These are phyloP conservation scores for Luffia ferchaultella DNA, from an alignment of 2,888 invertebrate genomes.

Conservation along the genomic window DNA sequence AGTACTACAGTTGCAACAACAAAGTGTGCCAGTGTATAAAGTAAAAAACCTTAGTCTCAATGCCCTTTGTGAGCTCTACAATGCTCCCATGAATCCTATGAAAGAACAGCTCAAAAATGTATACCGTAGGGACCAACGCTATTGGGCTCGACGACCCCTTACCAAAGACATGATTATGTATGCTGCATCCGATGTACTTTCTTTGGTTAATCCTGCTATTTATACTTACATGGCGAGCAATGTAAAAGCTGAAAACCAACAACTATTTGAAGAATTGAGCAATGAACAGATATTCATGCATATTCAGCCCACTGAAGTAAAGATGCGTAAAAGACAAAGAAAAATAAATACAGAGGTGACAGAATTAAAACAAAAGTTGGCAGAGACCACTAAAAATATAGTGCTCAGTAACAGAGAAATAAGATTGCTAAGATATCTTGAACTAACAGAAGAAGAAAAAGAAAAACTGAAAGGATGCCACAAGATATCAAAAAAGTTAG, in stretches of 20 bases:
- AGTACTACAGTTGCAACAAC: constrained; percentile 88
- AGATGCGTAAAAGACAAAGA: constrained; percentile 85
- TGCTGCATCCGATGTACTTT: constrained; percentile 88
- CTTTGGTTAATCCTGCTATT: constrained; percentile 85
- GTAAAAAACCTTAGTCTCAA: constrained; percentile 93
- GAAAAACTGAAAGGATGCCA: constrained; percentile 90
- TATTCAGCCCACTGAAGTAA: constrained; percentile 86
- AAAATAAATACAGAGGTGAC: constrained; percentile 91
- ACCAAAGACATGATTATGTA: constrained; percentile 92
- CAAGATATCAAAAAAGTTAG: constrained; percentile 91
- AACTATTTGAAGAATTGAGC: constrained; percentile 82
- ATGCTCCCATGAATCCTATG: constrained; percentile 87
- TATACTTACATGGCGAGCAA: constrained; percentile 74
- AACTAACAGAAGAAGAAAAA: constrained; percentile 91
- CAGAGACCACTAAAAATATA: constrained; percentile 83
- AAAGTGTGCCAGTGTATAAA: constrained; percentile 91
- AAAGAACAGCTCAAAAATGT: constrained; percentile 90
- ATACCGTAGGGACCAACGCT: constrained; percentile 84
- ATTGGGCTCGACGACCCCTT: constrained; percentile 89
- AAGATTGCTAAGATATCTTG: constrained; percentile 85
- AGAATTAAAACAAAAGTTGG: constrained; percentile 84
- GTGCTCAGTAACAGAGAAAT: constrained; percentile 93
- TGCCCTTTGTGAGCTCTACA: constrained; percentile 89
- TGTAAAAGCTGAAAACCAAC: constrained; percentile 75
- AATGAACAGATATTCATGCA: constrained; percentile 88